These are phyloP conservation scores for Venusia cambrica DNA, from an alignment of 2,888 invertebrate genomes.

Conservation along the genomic window DNA sequence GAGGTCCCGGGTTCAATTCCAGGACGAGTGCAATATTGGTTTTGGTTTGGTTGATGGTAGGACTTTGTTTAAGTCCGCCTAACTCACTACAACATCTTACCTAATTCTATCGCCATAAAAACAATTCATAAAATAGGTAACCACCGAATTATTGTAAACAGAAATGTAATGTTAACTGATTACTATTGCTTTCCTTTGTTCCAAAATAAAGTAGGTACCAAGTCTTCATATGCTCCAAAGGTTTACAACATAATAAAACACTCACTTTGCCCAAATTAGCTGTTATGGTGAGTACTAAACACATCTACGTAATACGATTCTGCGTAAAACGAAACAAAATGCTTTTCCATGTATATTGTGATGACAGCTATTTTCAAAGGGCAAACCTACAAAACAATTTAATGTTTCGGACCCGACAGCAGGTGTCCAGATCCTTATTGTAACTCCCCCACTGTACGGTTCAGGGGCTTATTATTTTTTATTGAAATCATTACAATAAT, in stretches of 20 bases:
- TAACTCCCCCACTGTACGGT: constrained; percentile 30
- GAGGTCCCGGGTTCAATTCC: too few species aligned
- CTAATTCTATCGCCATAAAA: too few species aligned
- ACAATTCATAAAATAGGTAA: too few species aligned
- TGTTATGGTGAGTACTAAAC: constrained; percentile 20
- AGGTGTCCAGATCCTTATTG: constrained; percentile 28
- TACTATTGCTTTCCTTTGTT: too few species aligned
- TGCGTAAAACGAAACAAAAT: constrained; percentile 17
- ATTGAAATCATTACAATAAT: constrained; percentile 26
- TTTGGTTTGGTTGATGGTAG: too few species aligned
- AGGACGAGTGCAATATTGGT: too few species aligned
- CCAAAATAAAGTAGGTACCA: too few species aligned
- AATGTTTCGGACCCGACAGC: constrained; percentile 29
- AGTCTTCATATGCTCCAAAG: constrained; percentile 17
- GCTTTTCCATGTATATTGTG: constrained; percentile 16
- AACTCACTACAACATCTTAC: too few species aligned
- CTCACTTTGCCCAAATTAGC: constrained; percentile 24
- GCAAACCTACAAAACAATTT: constrained; percentile 35
- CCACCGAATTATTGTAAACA: too few species aligned
- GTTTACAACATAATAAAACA: constrained; percentile 27
- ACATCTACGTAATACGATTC: constrained; percentile 17
- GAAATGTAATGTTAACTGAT: too few species aligned
- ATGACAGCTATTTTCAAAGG: constrained; percentile 29
- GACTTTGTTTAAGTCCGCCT: too few species aligned
- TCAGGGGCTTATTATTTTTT: constrained; percentile 32